Evolutionary conservation across 2,113 vertebrate species (phyloP).

Genomic region (Sturnira hondurensis): DNA sequence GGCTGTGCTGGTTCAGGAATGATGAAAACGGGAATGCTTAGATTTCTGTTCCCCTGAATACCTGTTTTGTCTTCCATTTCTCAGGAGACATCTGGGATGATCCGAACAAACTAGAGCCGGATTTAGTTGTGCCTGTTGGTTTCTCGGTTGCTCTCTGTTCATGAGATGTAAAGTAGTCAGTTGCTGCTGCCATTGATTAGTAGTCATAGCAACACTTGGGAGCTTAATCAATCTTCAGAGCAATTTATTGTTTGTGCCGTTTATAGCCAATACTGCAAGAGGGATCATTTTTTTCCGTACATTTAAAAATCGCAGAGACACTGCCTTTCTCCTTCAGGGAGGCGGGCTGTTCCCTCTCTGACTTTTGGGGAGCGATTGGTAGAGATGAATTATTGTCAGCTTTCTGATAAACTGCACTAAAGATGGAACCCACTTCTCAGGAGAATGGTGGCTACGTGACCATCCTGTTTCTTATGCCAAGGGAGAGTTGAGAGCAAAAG

Average conservation of each 20-base stretch:
- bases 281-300: conserved; percentile 18
- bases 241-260: background rate
- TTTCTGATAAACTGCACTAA: background rate
- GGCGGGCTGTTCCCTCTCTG: background rate
- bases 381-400: background rate
- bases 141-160: background rate
- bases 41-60: background rate
- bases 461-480: background rate
- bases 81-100: background rate
- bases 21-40: background rate
- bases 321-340: background rate
- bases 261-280: background rate
- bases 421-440: background rate
- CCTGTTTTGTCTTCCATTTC: background rate
- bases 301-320: background rate
- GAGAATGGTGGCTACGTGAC: background rate
- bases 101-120: background rate
- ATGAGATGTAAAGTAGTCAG: background rate
- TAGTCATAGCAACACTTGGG: background rate
- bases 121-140: background rate
- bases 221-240: conserved; percentile 33
- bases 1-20: background rate
- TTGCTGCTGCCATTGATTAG: background rate
- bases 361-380: background rate
- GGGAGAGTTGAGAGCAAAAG: background rate